A percentile compares a stretch with the other conserved stretches of the same genome.
These are phyloP conservation scores for Pseudoatta argentina DNA, from an alignment of 1,140 invertebrate species.

Conservation along the genomic window DNA sequence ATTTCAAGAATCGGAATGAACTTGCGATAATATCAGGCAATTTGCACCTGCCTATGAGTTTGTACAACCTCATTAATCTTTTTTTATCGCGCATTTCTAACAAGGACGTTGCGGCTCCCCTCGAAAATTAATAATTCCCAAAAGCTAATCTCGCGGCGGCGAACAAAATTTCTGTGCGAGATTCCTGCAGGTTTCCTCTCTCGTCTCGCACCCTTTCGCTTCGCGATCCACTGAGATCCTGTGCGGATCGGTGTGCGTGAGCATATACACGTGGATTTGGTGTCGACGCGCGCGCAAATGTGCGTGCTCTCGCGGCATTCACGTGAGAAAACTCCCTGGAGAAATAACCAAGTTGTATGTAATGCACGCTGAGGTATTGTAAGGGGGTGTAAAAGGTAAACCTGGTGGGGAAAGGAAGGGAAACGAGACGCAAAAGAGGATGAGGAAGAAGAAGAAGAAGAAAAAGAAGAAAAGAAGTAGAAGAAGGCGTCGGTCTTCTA, in stretches of 20 bases:
- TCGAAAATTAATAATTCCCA: constrained; percentile 57
- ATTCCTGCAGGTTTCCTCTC: constrained; percentile 40
- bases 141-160: constrained; percentile 43
- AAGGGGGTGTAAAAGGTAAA: constrained; percentile 72
- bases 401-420: constrained; percentile 48
- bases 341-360: constrained; percentile 83
- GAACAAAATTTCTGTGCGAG: constrained; percentile 16
- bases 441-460: constrained; percentile 32
- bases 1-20: neutral
- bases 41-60: constrained; percentile 1
- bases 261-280: constrained; percentile 60
- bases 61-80: constrained; percentile 29
- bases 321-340: constrained; percentile 83
- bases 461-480: constrained; percentile 45
- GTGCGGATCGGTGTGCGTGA: constrained; percentile 53
- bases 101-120: neutral
- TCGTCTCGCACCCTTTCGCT: constrained; percentile 3
- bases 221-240: constrained; percentile 36
- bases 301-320: constrained; percentile 79
- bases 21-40: constrained; percentile 22
- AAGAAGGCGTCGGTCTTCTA: constrained; percentile 30
- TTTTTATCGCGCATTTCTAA: constrained; percentile 37
- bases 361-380: constrained; percentile 82
- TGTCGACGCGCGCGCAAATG: constrained; percentile 70
- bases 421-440: constrained; percentile 56